These are phyloP conservation scores for Plagiodera versicolora DNA, from an alignment of 2,888 invertebrate species.

Conservation along the genomic window DNA sequence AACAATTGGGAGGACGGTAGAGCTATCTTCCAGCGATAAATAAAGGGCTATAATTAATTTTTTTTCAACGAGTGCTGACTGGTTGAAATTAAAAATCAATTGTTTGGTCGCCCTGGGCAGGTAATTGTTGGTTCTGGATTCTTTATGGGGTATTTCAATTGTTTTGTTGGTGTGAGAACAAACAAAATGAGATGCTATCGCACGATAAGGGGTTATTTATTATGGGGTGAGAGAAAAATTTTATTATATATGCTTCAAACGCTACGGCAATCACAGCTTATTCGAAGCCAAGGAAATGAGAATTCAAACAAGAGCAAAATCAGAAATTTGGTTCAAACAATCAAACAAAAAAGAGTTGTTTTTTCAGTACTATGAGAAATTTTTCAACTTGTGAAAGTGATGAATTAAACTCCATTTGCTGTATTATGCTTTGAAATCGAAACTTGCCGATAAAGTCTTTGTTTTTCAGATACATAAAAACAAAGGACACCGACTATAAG, in stretches of 20 bases:
- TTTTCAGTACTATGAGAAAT: too few relatives aligned
- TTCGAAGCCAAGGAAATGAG: too few relatives aligned
- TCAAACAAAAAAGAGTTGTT: too few relatives aligned
- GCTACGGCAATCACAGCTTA: too few relatives aligned
- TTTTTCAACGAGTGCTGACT: slow-evolving; percentile 21
- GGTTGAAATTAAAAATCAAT: slow-evolving; percentile 25
- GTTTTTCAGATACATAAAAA: slow-evolving; percentile 13
- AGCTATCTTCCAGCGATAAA: slow-evolving; percentile 22
- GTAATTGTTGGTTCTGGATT: slow-evolving; percentile 12
- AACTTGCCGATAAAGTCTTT: slow-evolving; percentile 18
- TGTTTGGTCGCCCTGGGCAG: slow-evolving; percentile 19
- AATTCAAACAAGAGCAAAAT: too few relatives aligned
- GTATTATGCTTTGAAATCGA: slow-evolving; percentile 6
- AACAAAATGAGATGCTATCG: slow-evolving; percentile 5
- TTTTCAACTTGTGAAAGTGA: background rate
- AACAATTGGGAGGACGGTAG: slow-evolving; percentile 18
- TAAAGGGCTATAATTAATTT: slow-evolving; percentile 25
- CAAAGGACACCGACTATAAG: slow-evolving; percentile 6
- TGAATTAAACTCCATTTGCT: background rate
- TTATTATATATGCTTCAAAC: background rate
- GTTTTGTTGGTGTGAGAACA: slow-evolving; percentile 15
- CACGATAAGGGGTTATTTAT: background rate
- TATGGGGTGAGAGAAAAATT: background rate
- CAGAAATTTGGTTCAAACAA: too few relatives aligned
- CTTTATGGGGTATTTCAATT: slow-evolving; percentile 13